Conservation (phyloP, 2,888 invertebrate species). For the Acrobasis suavella region DNA sequence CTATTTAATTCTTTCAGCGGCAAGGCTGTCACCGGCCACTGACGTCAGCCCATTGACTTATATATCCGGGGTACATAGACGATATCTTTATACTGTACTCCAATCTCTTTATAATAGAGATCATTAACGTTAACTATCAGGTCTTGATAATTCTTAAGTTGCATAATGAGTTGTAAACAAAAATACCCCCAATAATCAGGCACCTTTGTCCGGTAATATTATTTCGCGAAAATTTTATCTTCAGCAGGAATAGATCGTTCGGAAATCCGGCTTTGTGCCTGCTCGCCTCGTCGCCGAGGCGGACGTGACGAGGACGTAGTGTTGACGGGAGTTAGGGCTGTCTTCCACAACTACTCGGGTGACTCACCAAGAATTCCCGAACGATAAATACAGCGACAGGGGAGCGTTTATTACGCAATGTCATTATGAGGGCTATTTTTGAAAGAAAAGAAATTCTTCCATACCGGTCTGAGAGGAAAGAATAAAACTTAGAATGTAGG, state of each 20-base stretch:
- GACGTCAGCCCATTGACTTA: too few species aligned
- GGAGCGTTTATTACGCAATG: background rate
- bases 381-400: background rate
- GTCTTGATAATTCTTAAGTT: too few species aligned
- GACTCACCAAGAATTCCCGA: slow-evolving; percentile 1
- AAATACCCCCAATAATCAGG: too few species aligned
- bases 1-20: too few species aligned
- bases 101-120: too few species aligned
- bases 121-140: too few species aligned
- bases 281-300: background rate
- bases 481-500: too few species aligned
- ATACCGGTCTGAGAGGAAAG: too few species aligned
- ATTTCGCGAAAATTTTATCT: background rate
- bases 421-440: background rate
- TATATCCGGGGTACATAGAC: too few species aligned
- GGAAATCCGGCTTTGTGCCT: background rate
- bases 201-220: background rate
- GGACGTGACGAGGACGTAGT: background rate
- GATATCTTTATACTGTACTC: too few species aligned
- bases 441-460: background rate
- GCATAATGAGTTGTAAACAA: too few species aligned
- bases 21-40: too few species aligned
- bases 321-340: background rate
- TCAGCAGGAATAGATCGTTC: background rate
- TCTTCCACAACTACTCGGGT: background rate